Evolutionary conservation across 2,797 vertebrate genomes (phyloP).

Genomic region (Tokudaia muenninki): DNA sequence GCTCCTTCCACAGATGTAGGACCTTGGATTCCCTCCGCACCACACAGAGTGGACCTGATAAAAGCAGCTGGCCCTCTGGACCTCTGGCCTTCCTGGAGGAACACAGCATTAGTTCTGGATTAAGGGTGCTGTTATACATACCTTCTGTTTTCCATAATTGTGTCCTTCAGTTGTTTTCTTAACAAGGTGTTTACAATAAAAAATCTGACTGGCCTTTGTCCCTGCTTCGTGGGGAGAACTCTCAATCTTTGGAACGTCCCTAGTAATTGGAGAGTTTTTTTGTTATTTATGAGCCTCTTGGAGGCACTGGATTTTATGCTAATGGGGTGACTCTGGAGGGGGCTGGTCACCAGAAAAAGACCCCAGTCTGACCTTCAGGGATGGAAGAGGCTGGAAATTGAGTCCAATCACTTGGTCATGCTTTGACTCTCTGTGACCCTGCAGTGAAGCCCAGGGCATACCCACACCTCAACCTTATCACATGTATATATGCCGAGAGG

Average conservation of each 20-base stretch:
- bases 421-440: too few species aligned
- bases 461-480: rapidly evolving
- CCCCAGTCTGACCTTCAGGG: background rate
- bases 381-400: rapidly evolving
- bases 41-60: rapidly evolving
- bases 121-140: rapidly evolving
- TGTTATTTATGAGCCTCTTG: background rate
- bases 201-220: background rate
- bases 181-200: background rate
- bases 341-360: background rate
- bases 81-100: rapidly evolving
- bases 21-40: rapidly evolving
- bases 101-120: rapidly evolving
- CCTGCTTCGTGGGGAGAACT: background rate
- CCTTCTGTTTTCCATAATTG: background rate
- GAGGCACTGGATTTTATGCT: background rate
- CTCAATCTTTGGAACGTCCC: background rate
- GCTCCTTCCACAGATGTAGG: background rate
- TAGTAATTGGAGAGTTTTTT: background rate
- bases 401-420: too few species aligned
- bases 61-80: rapidly evolving
- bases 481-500: rapidly evolving
- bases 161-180: background rate
- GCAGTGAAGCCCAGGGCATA: rapidly evolving
- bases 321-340: background rate